Percentiles rank a stretch among this genome's conserved stretches.
These are phyloP conservation scores for Drosophila mimica DNA, from an alignment of 2,888 invertebrate species.

Conservation along the genomic window DNA sequence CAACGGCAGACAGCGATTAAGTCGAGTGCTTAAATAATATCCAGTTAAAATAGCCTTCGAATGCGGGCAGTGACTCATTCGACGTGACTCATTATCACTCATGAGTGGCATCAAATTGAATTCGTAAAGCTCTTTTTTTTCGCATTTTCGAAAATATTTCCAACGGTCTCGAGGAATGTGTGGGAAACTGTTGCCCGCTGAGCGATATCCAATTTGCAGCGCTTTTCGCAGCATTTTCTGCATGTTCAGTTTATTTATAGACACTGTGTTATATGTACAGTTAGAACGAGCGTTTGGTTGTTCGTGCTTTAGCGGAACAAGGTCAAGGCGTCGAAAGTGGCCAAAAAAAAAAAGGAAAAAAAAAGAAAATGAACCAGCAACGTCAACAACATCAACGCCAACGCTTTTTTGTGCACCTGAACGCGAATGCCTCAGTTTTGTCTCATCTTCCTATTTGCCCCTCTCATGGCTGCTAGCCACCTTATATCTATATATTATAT, in stretches of 20 bases:
- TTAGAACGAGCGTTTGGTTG: constrained; percentile 18
- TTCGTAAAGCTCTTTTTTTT: constrained; percentile 1
- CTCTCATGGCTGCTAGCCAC: constrained; percentile 24
- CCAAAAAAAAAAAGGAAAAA: constrained; percentile 28
- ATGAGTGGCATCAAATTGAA: not conserved
- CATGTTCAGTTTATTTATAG: constrained; percentile 52
- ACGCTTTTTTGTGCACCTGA: constrained; percentile 58
- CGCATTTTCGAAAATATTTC: constrained; percentile 35
- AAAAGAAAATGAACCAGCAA: constrained; percentile 16
- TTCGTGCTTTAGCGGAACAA: constrained; percentile 55
- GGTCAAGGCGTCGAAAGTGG: constrained; percentile 71
- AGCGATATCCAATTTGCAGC: constrained; percentile 28
- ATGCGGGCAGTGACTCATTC: constrained; percentile 49
- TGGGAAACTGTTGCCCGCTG: constrained; percentile 14
- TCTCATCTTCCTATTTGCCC: constrained; percentile 1
- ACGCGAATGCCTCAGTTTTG: constrained; percentile 28
- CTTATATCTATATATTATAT: constrained; percentile 49
- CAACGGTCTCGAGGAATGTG: constrained; percentile 42
- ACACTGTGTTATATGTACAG: not conserved
- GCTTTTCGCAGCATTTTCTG: constrained; percentile 36
- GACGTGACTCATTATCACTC: not conserved
- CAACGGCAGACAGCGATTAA: constrained; percentile 7
- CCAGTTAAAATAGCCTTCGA: constrained; percentile 39
- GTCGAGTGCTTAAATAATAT: constrained; percentile 3
- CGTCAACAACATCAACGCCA: constrained; percentile 32